A percentile compares a stretch with the other conserved stretches of the same genome.
Evolutionary conservation across 2,113 vertebrate genomes (phyloP).

Genomic region (Ailurus styani): DNA sequence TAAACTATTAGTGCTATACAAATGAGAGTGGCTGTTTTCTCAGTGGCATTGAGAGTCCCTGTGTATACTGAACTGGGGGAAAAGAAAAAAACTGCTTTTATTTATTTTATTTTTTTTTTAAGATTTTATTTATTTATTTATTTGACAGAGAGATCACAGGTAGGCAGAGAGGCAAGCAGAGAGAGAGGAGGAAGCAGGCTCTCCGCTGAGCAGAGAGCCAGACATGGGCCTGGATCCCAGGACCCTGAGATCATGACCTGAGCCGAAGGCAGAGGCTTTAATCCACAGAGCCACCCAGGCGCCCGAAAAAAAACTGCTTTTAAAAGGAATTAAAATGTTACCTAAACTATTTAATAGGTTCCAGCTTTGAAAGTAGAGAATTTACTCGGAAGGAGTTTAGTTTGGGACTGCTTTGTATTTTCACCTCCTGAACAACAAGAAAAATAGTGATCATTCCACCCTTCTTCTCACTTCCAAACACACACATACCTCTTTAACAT

Average conservation of each 20-base stretch:
- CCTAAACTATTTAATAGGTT: neutral
- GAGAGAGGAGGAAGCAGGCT: no score
- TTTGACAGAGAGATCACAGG: no score
- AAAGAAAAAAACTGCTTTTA: no score
- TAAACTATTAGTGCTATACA: neutral
- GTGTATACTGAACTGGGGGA: neutral
- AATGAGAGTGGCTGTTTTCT: neutral
- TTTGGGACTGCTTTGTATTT: neutral
- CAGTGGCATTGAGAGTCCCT: neutral
- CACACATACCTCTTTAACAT: conserved; percentile 26
- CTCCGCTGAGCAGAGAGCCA: no score
- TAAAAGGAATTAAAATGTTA: neutral
- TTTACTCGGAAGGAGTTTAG: neutral
- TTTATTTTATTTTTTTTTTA: no score
- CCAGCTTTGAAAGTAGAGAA: neutral
- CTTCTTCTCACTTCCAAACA: neutral
- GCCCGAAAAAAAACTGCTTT: neutral
- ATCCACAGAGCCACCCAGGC: no score
- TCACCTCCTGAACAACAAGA: neutral
- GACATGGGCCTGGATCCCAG: no score
- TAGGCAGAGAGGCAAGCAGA: no score
- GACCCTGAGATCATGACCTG: no score
- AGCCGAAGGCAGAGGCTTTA: no score
- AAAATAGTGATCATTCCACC: neutral
- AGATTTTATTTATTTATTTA: no score